Conservation (phyloP, 2,888 invertebrate species). For the Girardia tigrina region DNA sequence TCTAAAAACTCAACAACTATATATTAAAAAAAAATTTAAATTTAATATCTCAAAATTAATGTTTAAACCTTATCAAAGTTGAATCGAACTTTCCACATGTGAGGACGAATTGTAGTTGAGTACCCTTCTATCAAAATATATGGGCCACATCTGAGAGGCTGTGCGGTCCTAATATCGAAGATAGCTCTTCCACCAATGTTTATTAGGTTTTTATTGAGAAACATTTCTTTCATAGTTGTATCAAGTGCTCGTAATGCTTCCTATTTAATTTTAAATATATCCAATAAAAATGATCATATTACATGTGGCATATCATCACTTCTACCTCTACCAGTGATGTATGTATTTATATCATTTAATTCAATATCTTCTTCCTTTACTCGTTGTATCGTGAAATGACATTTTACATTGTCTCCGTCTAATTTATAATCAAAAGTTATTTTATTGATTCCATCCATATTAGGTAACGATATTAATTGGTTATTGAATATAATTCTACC, state of each 20-base stretch:
- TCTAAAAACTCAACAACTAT: no score
- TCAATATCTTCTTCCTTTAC: neutral
- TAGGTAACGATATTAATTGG: neutral
- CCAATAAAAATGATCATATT: neutral
- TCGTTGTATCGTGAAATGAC: neutral
- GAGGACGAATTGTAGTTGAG: slow-evolving; percentile 34
- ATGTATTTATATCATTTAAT: neutral
- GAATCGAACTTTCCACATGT: slow-evolving; percentile 35
- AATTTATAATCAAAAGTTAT: neutral
- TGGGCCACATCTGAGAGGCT: slow-evolving; percentile 28
- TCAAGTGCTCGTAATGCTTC: neutral
- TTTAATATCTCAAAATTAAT: no score
- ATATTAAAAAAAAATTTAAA: no score
- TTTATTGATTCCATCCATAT: neutral
- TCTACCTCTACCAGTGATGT: neutral
- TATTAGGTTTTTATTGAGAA: neutral
- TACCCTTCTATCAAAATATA: slow-evolving; percentile 34
- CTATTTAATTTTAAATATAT: neutral
- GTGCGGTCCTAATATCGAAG: neutral
- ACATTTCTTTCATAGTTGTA: neutral
- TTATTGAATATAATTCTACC: neutral
- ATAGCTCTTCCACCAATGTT: neutral
- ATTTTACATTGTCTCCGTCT: neutral
- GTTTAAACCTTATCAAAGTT: slow-evolving; percentile 37
- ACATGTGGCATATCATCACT: slow-evolving; percentile 1